A percentile compares a stretch with the other conserved stretches of the same genome.
Evolutionary conservation across 2,888 invertebrate species (phyloP).

Genomic region (Pterobdella sp.): DNA sequence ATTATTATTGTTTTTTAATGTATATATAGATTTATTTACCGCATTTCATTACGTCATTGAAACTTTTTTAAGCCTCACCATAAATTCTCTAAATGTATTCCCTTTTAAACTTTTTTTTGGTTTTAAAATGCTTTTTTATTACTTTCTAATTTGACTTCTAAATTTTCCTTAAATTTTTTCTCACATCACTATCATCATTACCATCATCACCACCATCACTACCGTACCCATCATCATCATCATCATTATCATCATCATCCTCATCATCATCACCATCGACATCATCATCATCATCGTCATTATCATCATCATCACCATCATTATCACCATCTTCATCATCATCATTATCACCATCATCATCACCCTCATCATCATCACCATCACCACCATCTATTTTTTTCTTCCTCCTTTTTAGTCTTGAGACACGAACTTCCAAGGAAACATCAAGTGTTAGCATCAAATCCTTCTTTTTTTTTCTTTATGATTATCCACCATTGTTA

Average conservation of each 20-base stretch:
- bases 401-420: no score
- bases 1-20: background rate
- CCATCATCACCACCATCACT: conserved; percentile 3
- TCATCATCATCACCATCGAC: background rate
- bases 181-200: conserved; percentile 5
- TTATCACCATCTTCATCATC: background rate
- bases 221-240: background rate
- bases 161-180: background rate
- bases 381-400: no score
- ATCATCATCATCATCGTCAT: background rate
- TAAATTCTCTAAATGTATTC: background rate
- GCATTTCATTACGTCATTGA: background rate
- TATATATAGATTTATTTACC: conserved; percentile 4
- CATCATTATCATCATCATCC: background rate
- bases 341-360: background rate
- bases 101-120: background rate
- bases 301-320: background rate
- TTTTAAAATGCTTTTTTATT: background rate
- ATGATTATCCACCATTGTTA: no score
- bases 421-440: no score
- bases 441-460: no score
- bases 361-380: background rate
- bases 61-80: background rate
- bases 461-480: no score
- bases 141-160: background rate